Evolutionary conservation across 2,888 invertebrate species (phyloP).

Genomic region (Steinernema hermaphroditum): DNA sequence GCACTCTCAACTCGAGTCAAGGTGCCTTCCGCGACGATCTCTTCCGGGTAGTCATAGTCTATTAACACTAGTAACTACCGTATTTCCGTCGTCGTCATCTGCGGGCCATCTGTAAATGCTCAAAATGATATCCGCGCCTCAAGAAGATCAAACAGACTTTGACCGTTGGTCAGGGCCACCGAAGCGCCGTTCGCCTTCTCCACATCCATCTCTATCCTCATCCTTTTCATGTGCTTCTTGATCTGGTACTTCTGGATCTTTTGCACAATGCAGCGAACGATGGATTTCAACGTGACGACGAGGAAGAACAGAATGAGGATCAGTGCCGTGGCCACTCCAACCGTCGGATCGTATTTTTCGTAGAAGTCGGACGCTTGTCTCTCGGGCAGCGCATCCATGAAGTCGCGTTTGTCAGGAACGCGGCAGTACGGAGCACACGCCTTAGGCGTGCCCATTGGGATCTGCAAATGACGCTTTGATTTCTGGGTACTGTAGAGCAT

Average conservation of each 20-base stretch:
- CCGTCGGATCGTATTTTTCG: conserved; percentile 58
- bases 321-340: conserved; percentile 60
- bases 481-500: no score
- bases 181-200: conserved; percentile 10
- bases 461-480: no score
- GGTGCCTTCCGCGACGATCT: neutral
- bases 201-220: neutral
- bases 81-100: no score
- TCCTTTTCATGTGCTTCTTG: conserved; percentile 43
- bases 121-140: no score
- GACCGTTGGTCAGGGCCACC: neutral
- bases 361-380: conserved; percentile 56
- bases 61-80: neutral
- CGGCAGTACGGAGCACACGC: conserved; percentile 48
- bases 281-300: conserved; percentile 50
- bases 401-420: conserved; percentile 62
- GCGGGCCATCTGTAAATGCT: no score
- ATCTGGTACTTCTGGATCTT: conserved; percentile 52
- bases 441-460: neutral
- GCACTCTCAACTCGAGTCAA: neutral
- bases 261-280: conserved; percentile 49
- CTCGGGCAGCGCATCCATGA: conserved; percentile 60
- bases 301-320: conserved; percentile 59
- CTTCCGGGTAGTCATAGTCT: neutral
- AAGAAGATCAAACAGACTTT: no score